Evolutionary conservation across 2,797 vertebrate genomes (phyloP), one percentile per base, ranked within the genome.

Genomic region (Clarias laeviceps): DNA sequence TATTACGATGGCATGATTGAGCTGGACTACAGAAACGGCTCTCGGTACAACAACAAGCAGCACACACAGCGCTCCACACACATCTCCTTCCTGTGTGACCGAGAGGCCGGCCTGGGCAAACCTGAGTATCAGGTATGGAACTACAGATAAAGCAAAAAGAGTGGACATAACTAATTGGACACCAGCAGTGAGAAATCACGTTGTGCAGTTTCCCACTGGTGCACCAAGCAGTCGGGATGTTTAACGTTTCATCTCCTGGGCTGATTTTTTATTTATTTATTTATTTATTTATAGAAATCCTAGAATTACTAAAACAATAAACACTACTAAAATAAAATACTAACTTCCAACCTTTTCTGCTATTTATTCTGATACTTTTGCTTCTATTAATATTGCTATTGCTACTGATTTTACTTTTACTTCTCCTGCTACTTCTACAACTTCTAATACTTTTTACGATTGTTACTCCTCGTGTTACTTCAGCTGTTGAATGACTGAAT

Each of bases 1-100:
- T 99, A 99, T 90, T 99, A 99, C 0, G 93, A 99, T 57, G 98
- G 98, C n/a, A 94, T 98, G 91, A 96, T 99, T 91, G 96, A 98
- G 91, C 85, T 99, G 84, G 93, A 68, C 59, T 99, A 99, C 91
- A 92, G 5, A 50, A 94, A 97, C 0, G 98, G 98, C 61, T 95
- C 96, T 0, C 87, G 90, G 79, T 99, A 99, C 89, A 98, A 98
- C 74, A 87, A 98, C 68, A 74, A 91, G 8, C 89, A 93, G 1
- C 96, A 95, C 88, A 97, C 96, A 0, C 94, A 73, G 0, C 93
- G 98, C 50, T 94, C 97, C 66, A 96, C 97, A 0, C 92, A 96
- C 45, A 97, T 99, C 93, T 98, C 97, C 80, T 99, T 99, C 85
- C 94, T 99, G 2, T 99, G 98, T 83, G 97, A 99, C 90, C 94